These are phyloP conservation scores for Samia ricini DNA, from an alignment of 1,140 invertebrate species.

Conservation along the genomic window DNA sequence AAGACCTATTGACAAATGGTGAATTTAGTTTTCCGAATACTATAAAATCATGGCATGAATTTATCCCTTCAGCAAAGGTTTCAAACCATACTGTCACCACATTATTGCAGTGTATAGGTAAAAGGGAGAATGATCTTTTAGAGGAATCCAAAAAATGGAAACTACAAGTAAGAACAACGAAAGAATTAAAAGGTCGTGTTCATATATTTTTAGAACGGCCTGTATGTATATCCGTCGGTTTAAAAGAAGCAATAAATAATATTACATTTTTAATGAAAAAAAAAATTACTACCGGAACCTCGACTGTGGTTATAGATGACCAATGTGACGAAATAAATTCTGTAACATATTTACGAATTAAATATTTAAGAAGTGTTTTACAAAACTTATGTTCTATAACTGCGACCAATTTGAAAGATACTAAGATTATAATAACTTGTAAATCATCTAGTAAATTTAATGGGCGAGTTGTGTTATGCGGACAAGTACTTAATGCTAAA, in stretches of 20 bases:
- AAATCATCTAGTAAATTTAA: constrained; percentile 59
- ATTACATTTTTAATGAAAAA: constrained; percentile 35
- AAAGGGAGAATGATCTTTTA: constrained; percentile 37
- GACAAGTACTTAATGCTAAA: constrained; percentile 70
- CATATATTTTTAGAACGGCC: constrained; percentile 51
- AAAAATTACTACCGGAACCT: constrained; percentile 21
- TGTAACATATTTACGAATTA: constrained; percentile 51
- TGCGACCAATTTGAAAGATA: constrained; percentile 29
- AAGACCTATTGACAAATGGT: constrained; percentile 65
- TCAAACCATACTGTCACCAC: constrained; percentile 21
- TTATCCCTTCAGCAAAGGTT: constrained; percentile 32
- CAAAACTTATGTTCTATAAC: constrained; percentile 55
- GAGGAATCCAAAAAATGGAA: constrained; percentile 49
- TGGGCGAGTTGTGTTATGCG: constrained; percentile 57
- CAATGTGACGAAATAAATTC: constrained; percentile 33
- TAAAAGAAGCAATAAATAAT: constrained; percentile 38
- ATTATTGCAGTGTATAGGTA: constrained; percentile 45
- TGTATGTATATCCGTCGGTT: constrained; percentile 38
- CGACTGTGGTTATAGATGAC: constrained; percentile 35
- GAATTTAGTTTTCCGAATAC: constrained; percentile 76
- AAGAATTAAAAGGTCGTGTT: constrained; percentile 45
- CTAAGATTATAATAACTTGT: constrained; percentile 60
- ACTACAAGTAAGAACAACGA: constrained; percentile 40
- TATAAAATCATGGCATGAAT: constrained; percentile 73
- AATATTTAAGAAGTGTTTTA: constrained; percentile 56